These are phyloP conservation scores for Chymomyza fuscimana DNA, from an alignment of 2,888 invertebrate species.

Conservation along the genomic window DNA sequence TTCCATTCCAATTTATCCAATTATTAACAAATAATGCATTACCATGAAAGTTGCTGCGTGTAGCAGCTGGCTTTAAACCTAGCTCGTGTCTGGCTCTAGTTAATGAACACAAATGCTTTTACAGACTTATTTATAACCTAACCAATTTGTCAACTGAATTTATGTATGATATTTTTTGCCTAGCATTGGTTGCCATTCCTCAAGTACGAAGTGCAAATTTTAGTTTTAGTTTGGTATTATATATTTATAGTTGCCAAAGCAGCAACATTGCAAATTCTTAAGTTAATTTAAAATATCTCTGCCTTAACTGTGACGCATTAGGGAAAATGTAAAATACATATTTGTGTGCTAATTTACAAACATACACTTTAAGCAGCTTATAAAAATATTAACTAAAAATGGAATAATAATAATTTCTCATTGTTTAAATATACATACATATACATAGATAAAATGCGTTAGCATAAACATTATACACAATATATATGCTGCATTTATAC, in stretches of 20 bases:
- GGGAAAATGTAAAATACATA: slow-evolving; percentile 45
- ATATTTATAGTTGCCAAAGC: slow-evolving; percentile 51
- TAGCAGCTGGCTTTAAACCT: not conserved
- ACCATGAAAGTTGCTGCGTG: no score
- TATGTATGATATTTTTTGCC: slow-evolving; percentile 32
- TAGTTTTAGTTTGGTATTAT: slow-evolving; percentile 35
- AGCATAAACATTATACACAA: no score
- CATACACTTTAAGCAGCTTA: slow-evolving; percentile 11
- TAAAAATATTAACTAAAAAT: slow-evolving; percentile 14
- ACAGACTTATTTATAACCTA: not conserved
- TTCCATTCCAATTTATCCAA: no score
- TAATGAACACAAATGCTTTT: not conserved
- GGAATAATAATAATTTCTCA: slow-evolving; percentile 11
- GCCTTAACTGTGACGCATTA: slow-evolving; percentile 58
- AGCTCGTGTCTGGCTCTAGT: not conserved
- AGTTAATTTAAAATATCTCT: slow-evolving; percentile 31
- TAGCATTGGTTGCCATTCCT: slow-evolving; percentile 26
- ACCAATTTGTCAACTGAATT: not conserved
- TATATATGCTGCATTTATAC: not conserved
- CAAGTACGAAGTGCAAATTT: slow-evolving; percentile 27
- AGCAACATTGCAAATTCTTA: slow-evolving; percentile 30
- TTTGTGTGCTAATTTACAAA: slow-evolving; percentile 3
- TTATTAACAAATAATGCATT: no score
- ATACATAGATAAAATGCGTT: not conserved
- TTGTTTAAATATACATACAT: not conserved